Evolutionary conservation across 2,888 invertebrate genomes (phyloP).

Genomic region (Hylaea fasciaria): DNA sequence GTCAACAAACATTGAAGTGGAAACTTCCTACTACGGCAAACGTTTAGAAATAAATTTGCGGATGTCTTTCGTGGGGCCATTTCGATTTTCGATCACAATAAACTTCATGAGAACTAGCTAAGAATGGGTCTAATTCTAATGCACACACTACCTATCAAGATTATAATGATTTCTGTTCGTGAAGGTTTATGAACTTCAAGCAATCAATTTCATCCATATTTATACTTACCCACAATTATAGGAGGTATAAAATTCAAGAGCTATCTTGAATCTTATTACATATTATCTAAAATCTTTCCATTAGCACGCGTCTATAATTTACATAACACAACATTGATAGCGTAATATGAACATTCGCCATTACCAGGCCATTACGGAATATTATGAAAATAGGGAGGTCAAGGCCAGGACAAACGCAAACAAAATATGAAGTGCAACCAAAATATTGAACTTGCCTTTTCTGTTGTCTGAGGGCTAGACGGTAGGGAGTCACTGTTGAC

Average conservation of each 20-base stretch:
- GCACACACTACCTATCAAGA: too few relatives aligned
- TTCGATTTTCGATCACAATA: constrained; percentile 23
- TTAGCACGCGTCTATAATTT: constrained; percentile 68
- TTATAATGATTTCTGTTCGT: too few relatives aligned
- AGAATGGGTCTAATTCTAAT: too few relatives aligned
- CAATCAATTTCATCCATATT: too few relatives aligned
- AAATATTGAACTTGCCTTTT: constrained; percentile 72
- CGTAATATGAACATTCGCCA: constrained; percentile 75
- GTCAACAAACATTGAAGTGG: background rate
- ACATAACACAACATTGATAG: constrained; percentile 76
- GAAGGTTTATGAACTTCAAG: too few relatives aligned
- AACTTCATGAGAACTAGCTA: too few relatives aligned
- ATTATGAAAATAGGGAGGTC: constrained; percentile 85
- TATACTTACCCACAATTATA: background rate
- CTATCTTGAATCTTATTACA: too few relatives aligned
- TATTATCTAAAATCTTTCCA: constrained; percentile 60
- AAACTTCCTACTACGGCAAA: constrained; percentile 5
- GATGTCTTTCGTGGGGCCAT: constrained; percentile 16
- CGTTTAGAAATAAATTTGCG: constrained; percentile 15
- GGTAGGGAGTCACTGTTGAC: constrained; percentile 79
- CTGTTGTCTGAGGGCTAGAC: constrained; percentile 82
- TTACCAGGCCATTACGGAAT: constrained; percentile 85
- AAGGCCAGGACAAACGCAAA: constrained; percentile 83
- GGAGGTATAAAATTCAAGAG: constrained; percentile 3
- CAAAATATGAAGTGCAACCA: constrained; percentile 68